Evolutionary conservation across 2,888 invertebrate genomes (phyloP), one percentile per base, ranked within the genome.

Genomic region (Drosophila pseudotakahashii): DNA sequence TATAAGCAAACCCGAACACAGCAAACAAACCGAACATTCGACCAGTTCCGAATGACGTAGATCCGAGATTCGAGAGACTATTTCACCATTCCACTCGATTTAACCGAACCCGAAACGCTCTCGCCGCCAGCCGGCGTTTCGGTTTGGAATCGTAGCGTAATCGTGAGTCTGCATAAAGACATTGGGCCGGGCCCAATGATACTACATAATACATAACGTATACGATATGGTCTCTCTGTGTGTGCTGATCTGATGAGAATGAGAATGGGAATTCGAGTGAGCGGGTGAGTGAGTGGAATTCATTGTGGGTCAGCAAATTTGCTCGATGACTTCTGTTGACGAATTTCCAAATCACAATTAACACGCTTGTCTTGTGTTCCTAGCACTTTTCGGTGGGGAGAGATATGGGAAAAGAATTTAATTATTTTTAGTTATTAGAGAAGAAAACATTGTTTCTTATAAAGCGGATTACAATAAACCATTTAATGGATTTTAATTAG

Each of bases 241-340:
- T 42, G 11, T 19, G 19, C 19, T 2, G 19, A 19, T 19, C 10
- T 5, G 16, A 9, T 41, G 6, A 14, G 4, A 5, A 19, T 26
- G 26, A 3, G 10, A 26, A 3, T 23, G 9, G 1, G 9, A 26
- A n/a, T n/a, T 7, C 1, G 7, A n/a, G 7, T 10, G 13, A 13
- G n/a, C 36, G 13, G 26, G 26, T 6, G 26, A 26, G 26, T 58
- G 42, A 36, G 42, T 30, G 60, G 61, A 19, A 30, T 30, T 58
- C 60, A 58, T 14, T 37, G n/a, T 58, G 42, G 60, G 11, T 61
- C 59, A 59, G 60, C 59, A 44, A 2, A n/a, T 44, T 60, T 37
- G 23, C 4, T 19, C 19, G 19, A 2, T 19, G 19, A 2, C 19
- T 19, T 19, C 19, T 19, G 19, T 23, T 3, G 7, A 26, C 10